These are phyloP conservation scores for Caerostris darwini DNA, from an alignment of 1,140 invertebrate species.

Conservation along the genomic window DNA sequence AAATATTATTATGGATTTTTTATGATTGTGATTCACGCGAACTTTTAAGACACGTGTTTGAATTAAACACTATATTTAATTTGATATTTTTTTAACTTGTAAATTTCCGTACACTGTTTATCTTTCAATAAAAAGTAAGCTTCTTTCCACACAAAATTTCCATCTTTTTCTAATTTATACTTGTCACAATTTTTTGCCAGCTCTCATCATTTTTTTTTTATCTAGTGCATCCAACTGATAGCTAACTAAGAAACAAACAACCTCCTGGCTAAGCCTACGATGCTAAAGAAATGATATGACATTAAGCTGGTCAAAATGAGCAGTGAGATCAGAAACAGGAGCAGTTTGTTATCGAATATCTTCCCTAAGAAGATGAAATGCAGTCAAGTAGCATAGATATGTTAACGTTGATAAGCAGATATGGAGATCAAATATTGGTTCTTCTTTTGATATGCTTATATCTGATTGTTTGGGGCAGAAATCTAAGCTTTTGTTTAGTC, in stretches of 20 bases:
- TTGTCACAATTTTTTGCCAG: not conserved
- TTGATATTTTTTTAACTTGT: too few species aligned
- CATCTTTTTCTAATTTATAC: too few species aligned
- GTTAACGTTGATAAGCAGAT: not conserved
- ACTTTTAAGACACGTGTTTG: too few species aligned
- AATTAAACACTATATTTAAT: too few species aligned
- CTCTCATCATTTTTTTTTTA: not conserved
- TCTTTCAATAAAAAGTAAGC: too few species aligned
- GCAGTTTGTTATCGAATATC: not conserved
- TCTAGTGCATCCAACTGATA: too few species aligned
- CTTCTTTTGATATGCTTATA: not conserved
- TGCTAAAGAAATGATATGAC: not conserved
- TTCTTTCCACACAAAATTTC: too few species aligned
- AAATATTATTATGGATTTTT: too few species aligned
- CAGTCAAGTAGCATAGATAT: not conserved
- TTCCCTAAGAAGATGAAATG: not conserved
- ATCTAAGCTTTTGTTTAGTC: too few species aligned
- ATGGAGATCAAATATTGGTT: not conserved
- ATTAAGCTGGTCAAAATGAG: not conserved
- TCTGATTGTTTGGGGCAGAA: too few species aligned
- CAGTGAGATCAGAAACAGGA: not conserved
- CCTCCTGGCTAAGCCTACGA: not conserved
- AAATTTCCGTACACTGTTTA: too few species aligned
- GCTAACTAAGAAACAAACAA: not conserved
- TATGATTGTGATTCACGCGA: too few species aligned